phyloP scores from a whole-genome alignment of 2,888 invertebrate genomes.

The Epicampocera succincta region DNA sequence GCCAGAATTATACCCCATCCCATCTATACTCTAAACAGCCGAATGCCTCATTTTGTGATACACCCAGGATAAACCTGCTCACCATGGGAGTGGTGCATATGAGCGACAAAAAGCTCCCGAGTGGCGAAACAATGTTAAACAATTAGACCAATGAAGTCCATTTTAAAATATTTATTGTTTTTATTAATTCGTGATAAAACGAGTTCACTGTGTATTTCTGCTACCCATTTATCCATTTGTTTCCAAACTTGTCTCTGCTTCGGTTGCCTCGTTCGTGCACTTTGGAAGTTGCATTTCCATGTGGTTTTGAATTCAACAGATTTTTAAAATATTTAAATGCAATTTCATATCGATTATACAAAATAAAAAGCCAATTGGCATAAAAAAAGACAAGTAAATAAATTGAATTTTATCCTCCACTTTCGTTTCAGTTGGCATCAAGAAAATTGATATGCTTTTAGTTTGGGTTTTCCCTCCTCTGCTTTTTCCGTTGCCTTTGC shows the following conservation, averaged over 20 bases:
- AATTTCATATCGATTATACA: slow-evolving; percentile 29
- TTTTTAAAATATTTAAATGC: slow-evolving; percentile 3
- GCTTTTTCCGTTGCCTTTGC: neutral
- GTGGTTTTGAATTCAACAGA: slow-evolving; percentile 23
- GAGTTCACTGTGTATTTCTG: too few species aligned
- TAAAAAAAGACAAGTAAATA: slow-evolving; percentile 3
- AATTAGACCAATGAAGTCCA: too few species aligned
- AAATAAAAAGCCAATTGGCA: slow-evolving; percentile 9
- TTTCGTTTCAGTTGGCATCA: neutral
- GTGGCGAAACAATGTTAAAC: too few species aligned
- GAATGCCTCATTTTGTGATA: too few species aligned
- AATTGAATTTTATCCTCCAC: slow-evolving; percentile 14
- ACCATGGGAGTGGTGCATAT: too few species aligned
- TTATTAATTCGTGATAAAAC: too few species aligned
- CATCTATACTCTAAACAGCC: too few species aligned
- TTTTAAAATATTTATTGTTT: too few species aligned
- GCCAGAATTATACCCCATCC: too few species aligned
- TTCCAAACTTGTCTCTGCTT: neutral
- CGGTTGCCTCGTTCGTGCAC: neutral
- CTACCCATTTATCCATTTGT: too few species aligned
- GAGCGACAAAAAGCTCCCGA: too few species aligned
- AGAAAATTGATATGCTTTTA: slow-evolving; percentile 44
- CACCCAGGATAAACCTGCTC: too few species aligned
- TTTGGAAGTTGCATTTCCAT: slow-evolving; percentile 1
- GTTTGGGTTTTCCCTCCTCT: neutral